Evolutionary conservation across 2,888 invertebrate genomes (phyloP), one percentile per base, ranked within the genome.

Genomic region (Habroteleia sp.): DNA sequence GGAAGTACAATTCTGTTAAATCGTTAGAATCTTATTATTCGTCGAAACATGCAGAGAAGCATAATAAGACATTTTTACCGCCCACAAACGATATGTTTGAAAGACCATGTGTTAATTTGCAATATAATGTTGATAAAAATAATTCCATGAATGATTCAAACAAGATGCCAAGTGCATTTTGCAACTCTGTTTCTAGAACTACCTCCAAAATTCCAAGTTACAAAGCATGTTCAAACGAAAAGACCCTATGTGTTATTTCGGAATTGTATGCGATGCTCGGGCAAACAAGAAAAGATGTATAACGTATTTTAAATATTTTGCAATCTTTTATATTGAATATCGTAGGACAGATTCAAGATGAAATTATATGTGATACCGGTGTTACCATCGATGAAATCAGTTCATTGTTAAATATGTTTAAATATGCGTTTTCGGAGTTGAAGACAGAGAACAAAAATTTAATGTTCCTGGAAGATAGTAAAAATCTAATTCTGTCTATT

Each of bases 1-100:
- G 56, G 25, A 56, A 41, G 10, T 56, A 17, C 17, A 56, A 56
- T 23, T 10, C 8, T 10, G 3, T 54, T 0, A 58, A 31, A 17
- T 58, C 58, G n/a, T 58, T 58, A 0, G 2, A 31, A 10, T 6
- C 13, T 6, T 42, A 56, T 20, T 56, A n/a, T 14, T 10, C 11
- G 4, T 14, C 25, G n/a, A 14, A 52, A 8, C 52, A 52, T 25
- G 1, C 3, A 2, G 14, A 1, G 6, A 13, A 10, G 6, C 1
- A 3, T 6, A 13, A 35, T n/a, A 13, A 35, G 14, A 6, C 3
- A 35, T 7, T 7, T 7, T 3, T 7, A 3, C 1, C 7, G 1
- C 6, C 1, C 1, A 1, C 27, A 5, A 27, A 7, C 7, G 6
- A 1, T 27, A 35, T 35, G 5, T 35, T 35, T 14, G n/a, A 35